Evolutionary conservation across 2,888 invertebrate genomes (phyloP).

Genomic region (Polydrusus tereticollis): DNA sequence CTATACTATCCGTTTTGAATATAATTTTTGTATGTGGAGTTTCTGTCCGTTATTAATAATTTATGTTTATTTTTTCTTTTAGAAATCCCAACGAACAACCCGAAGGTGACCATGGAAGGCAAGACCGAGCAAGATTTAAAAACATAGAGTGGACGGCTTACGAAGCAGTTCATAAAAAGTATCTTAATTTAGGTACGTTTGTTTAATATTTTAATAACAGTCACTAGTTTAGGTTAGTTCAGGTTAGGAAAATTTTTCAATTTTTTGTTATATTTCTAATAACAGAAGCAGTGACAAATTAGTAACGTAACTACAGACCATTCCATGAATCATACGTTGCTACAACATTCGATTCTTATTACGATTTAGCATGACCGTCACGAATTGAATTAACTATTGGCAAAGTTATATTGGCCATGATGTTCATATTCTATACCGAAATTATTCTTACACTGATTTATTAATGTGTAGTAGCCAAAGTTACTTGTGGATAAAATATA

Average conservation of each 20-base stretch:
- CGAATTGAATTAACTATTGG: neutral
- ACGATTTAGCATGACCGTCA: neutral
- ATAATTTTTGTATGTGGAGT: too few relatives aligned
- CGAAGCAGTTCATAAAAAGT: slow-evolving; percentile 92
- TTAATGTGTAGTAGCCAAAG: too few relatives aligned
- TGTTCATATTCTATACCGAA: neutral
- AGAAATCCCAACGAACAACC: slow-evolving; percentile 94
- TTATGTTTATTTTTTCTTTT: slow-evolving; percentile 52
- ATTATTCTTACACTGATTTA: neutral
- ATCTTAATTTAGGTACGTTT: slow-evolving; percentile 83
- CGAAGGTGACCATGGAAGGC: slow-evolving; percentile 78
- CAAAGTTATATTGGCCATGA: slow-evolving; percentile 1
- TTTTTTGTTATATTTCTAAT: too few relatives aligned
- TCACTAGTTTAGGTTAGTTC: neutral
- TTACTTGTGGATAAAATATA: too few relatives aligned
- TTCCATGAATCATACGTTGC: neutral
- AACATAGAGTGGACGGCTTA: slow-evolving; percentile 95
- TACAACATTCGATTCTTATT: neutral
- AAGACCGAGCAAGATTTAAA: slow-evolving; percentile 84
- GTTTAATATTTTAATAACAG: neutral
- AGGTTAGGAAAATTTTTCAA: too few relatives aligned
- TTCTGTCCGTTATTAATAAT: too few relatives aligned
- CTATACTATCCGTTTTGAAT: neutral
- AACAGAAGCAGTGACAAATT: too few relatives aligned
- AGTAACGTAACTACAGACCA: neutral